Evolutionary conservation across 1,140 invertebrate genomes (phyloP), one percentile per base, ranked within the genome.

Genomic region (Teleopsis dalmanni): DNA sequence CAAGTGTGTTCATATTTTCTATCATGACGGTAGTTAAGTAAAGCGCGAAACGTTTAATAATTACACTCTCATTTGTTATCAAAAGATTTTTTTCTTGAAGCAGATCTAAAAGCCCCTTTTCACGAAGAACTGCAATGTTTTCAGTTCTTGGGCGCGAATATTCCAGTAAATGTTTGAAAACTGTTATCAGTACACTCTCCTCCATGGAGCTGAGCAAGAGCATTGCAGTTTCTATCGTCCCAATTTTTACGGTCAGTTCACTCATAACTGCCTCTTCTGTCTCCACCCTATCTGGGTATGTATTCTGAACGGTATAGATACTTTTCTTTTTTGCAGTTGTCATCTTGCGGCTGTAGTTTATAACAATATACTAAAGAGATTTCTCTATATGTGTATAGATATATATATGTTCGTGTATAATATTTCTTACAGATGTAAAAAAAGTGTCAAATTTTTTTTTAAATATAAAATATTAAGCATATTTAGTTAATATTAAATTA

Each of bases 141-240:
- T 48, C 36, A 35, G 59, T 54, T 43, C 50, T 48, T 9, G 55
- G 55, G 1, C 61, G 59, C n/a, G 57, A 52, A 48, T 59, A 67
- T 2, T 65, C 61, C 3, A 58, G 53, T 6, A 67, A 48, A 21
- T 62, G 60, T 37, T 52, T 66, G 18, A 67, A 56, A 4, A 62
- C 55, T 0, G 51, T 40, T 11, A 57, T 37, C 10, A 67, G 22
- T 10, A 67, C 58, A 3, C 36, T 21, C 10, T 67, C 64, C 37
- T 67, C 64, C 6, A 50, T 29, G 3, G 64, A 67, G 44, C 47
- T 53, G 1, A 67, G 51, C 43, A 67, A 25, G 21, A 67, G 38
- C 1, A 67, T 29, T 5, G 58, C 47, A 2, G 59, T 62, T 10
- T 62, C 47, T 26, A 67, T 21, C 3, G 21, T 54, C 26, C 57